A percentile compares a stretch with the other conserved stretches of the same genome.
phyloP scores from a whole-genome alignment of 2,888 invertebrate genomes.

The Drosophila suboccidentalis region DNA sequence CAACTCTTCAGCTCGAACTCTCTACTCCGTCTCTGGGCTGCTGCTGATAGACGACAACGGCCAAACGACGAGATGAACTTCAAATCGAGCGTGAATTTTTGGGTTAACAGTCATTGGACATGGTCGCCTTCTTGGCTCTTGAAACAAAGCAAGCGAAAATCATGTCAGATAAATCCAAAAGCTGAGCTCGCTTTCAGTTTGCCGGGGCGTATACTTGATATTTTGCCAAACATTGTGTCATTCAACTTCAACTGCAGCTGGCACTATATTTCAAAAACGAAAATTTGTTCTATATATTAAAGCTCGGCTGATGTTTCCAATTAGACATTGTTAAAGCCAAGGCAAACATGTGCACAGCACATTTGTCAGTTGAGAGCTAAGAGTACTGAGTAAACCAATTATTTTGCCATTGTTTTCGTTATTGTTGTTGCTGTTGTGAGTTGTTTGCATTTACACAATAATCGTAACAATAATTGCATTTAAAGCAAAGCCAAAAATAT shows the following conservation, averaged over 20 bases:
- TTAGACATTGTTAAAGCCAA: conserved; percentile 45
- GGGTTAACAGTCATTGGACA: conserved; percentile 45
- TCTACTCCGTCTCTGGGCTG: conserved; percentile 27
- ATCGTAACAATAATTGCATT: conserved; percentile 68
- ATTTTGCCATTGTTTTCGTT: conserved; percentile 37
- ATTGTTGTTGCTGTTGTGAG: conserved; percentile 12
- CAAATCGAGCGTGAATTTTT: conserved; percentile 80
- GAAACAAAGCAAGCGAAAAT: conserved; percentile 67
- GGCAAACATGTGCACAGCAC: conserved; percentile 37
- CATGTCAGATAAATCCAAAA: conserved; percentile 48
- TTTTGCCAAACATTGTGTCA: conserved; percentile 55
- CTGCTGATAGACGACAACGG: conserved; percentile 59
- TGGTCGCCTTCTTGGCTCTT: conserved; percentile 15
- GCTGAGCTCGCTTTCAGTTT: conserved; percentile 5
- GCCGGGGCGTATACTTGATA: conserved; percentile 65
- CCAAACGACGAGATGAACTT: conserved; percentile 56
- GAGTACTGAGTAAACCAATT: conserved; percentile 54
- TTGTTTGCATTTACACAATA: conserved; percentile 55
- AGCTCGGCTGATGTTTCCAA: conserved; percentile 53
- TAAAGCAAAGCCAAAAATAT: conserved; percentile 54
- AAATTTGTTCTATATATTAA: conserved; percentile 9
- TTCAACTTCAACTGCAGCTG: conserved; percentile 54
- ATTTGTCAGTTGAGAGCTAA: conserved; percentile 41
- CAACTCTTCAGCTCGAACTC: neutral
- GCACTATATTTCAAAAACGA: neutral